Evolutionary conservation across 2,797 vertebrate species (phyloP).

Genomic region (Chloroceryle inda): DNA sequence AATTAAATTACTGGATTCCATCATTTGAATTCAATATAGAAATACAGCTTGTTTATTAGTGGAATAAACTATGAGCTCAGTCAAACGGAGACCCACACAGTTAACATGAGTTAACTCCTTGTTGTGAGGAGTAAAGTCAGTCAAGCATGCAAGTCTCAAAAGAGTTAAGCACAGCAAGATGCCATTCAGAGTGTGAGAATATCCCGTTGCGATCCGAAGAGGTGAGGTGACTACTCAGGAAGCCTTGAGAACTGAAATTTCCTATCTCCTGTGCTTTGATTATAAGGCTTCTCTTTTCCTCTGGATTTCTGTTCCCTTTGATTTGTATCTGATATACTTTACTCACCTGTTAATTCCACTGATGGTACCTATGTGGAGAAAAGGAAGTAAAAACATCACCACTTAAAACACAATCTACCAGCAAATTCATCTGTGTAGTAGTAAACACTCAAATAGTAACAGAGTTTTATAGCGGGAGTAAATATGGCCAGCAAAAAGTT

Average conservation of each 20-base stretch:
- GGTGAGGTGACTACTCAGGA: background rate
- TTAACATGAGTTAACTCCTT: background rate
- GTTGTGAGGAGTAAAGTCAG: background rate
- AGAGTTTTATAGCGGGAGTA: background rate
- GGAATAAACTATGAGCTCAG: background rate
- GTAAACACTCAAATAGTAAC: background rate
- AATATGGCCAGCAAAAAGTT: background rate
- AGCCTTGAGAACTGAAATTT: background rate
- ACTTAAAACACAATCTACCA: background rate
- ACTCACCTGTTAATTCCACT: background rate
- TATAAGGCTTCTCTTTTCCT: conserved; percentile 15
- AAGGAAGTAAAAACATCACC: background rate
- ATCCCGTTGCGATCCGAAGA: fast-evolving
- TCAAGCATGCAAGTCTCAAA: background rate
- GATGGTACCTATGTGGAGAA: background rate
- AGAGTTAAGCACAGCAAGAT: background rate
- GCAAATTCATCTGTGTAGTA: background rate
- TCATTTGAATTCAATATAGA: background rate
- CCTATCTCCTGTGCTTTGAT: background rate
- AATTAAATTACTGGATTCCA: background rate
- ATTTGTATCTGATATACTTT: background rate
- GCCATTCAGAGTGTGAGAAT: background rate
- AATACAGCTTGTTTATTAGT: background rate
- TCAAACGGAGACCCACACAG: background rate
- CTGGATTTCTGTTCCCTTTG: background rate